Base-by-base conservation (phyloP, 37 sponge, comb jelly and placozoan genomes). In the Mnemiopsis leidyi region DNA sequence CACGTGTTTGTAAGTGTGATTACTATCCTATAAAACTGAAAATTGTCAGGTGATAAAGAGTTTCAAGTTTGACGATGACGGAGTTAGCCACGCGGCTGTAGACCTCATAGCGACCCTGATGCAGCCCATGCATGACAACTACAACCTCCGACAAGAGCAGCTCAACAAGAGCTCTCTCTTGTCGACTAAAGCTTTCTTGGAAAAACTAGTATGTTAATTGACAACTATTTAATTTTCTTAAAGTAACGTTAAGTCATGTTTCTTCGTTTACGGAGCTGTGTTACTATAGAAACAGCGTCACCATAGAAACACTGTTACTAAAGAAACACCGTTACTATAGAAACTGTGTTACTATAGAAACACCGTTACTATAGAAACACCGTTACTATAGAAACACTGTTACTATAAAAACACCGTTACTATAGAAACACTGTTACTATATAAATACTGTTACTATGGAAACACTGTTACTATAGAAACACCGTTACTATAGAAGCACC, bases 81-180 rank as follows among this genome's bases (percentile, higher is more conserved):
- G 95, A 0, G 94, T 99, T 73, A 96, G 94, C 26, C 96, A 96
- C 40, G 96, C 99, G 20, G 96, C 96, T 40, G 94, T 96, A 30
- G 99, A 99, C 94, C 94, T 97, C 93, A 93, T 99, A 31, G 96
- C 97, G 93, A 95, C 97, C 25, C 96, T 99, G 33, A 99, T 99
- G 99, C 82, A 95, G 94, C 99, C 99, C 23, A 99, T 99, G 99
- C 99, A 99, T 69, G 99, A 97, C 77, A 96, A 99, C 94, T 99
- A 94, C 93, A 95, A 97, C 93, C 94, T 99, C 18, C 38, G 95
- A 0, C 95, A 95, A 71, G 99, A 99, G 92, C 99, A 99, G 92
- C 88, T 95, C 93, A 99, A 99, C 97, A 99, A 99, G 93, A 76
- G 93, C 37, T 99, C 99, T 23, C 97, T 99, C 28, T 96, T 99